Percentiles rank a stretch among this genome's conserved stretches.
Evolutionary conservation across 2,113 vertebrate genomes (phyloP).

Genomic region (Hydrolagus affinis): DNA sequence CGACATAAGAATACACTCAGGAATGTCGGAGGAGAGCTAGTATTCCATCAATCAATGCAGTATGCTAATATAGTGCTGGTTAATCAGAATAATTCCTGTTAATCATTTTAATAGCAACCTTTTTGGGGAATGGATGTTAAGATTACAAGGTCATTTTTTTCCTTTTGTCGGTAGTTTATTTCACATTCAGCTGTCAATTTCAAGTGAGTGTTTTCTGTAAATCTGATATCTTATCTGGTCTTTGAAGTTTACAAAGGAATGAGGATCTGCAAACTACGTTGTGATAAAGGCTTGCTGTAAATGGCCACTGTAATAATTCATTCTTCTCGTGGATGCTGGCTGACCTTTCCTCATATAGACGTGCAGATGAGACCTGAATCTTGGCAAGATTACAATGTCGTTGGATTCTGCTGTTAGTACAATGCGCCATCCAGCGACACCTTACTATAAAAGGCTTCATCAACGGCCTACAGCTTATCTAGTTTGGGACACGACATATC

Average conservation of each 20-base stretch:
- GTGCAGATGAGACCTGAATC: not conserved
- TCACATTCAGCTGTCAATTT: not conserved
- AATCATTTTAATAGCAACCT: no score
- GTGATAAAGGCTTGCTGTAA: not conserved
- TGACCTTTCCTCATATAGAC: not conserved
- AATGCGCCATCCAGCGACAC: not conserved
- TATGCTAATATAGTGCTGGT: no score
- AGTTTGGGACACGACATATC: no score
- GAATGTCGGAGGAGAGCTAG: no score
- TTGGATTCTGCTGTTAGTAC: slow-evolving; percentile 4
- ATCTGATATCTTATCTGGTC: not conserved
- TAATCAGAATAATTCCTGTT: no score
- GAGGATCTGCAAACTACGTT: not conserved
- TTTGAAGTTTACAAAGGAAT: slow-evolving; percentile 13
- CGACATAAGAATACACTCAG: no score
- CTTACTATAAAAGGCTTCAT: slow-evolving; percentile 22
- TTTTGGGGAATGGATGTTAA: no score
- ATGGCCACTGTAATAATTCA: not conserved
- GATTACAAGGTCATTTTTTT: no score
- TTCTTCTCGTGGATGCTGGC: not conserved
- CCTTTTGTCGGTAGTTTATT: no score
- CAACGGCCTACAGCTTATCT: not conserved
- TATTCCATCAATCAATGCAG: no score
- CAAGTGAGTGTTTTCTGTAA: not conserved
- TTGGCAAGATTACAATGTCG: not conserved